Evolutionary conservation across 1,140 invertebrate species (phyloP).

Genomic region (Drosophila pandora): DNA sequence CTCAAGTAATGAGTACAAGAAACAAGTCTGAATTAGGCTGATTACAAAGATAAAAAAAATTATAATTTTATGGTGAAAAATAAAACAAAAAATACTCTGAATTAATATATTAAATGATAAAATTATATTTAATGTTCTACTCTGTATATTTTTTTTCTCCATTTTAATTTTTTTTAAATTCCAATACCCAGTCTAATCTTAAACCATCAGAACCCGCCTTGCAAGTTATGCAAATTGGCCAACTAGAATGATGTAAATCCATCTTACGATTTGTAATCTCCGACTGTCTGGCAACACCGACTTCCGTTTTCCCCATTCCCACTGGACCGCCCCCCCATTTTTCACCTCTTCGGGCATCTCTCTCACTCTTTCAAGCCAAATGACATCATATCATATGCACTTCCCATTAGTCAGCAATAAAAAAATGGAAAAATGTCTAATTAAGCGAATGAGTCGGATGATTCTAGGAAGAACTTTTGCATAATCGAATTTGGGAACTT

Average conservation of each 20-base stretch:
- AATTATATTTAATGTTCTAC: too few relatives aligned
- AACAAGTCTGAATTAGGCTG: background rate
- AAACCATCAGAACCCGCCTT: constrained; percentile 6
- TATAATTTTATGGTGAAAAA: constrained; percentile 5
- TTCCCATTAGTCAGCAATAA: constrained; percentile 57
- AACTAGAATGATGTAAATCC: constrained; percentile 36
- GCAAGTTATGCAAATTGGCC: constrained; percentile 18
- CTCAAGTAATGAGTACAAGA: constrained; percentile 15
- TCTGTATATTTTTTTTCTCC: too few relatives aligned
- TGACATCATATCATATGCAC: constrained; percentile 63
- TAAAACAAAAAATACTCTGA: background rate
- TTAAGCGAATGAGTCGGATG: constrained; percentile 35
- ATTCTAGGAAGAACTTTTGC: constrained; percentile 41
- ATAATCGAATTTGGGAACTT: constrained; percentile 24
- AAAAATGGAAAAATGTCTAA: constrained; percentile 29
- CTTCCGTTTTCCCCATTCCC: constrained; percentile 31
- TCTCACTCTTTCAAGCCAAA: constrained; percentile 17
- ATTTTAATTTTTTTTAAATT: background rate
- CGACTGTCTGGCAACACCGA: background rate
- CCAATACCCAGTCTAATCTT: constrained; percentile 5
- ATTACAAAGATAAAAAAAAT: too few relatives aligned
- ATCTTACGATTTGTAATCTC: constrained; percentile 31
- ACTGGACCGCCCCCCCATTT: background rate
- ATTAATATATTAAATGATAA: too few relatives aligned
- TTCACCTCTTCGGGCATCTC: constrained; percentile 4